phyloP scores from a whole-genome alignment of 1,140 invertebrate species.

The Achroia grisella region DNA sequence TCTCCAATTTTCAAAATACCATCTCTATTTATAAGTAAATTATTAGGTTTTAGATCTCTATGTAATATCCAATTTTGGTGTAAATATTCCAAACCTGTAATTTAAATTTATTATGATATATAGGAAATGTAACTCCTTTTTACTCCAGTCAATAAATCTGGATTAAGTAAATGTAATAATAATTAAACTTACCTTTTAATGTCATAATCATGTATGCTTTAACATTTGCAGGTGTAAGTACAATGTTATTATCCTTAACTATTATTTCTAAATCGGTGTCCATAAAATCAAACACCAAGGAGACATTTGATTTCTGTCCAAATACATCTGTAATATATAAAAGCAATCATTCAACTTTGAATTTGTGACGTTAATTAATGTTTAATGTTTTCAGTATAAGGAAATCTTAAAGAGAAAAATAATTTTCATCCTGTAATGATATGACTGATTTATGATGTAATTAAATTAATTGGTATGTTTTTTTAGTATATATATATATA shows the following conservation, averaged over 20 bases:
- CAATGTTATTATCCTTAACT: constrained; percentile 89
- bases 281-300: constrained; percentile 99
- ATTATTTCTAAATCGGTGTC: constrained; percentile 98
- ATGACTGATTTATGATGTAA: too few species aligned
- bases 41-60: constrained; percentile 99
- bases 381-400: too few species aligned
- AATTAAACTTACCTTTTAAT: constrained; percentile 80
- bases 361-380: too few species aligned
- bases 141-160: too few species aligned
- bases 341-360: neutral
- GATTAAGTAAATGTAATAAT: constrained; percentile 1
- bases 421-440: too few species aligned
- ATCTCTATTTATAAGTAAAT: constrained; percentile 93
- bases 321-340: constrained; percentile 88
- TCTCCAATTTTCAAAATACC: constrained; percentile 98
- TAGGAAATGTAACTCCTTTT: too few species aligned
- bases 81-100: constrained; percentile 88
- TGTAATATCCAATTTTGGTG: constrained; percentile 98
- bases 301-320: constrained; percentile 98
- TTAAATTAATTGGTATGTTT: too few species aligned
- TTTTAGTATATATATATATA: too few species aligned
- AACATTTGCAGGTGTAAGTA: constrained; percentile 93
- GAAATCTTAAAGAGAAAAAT: too few species aligned
- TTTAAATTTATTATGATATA: neutral
- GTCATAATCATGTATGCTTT: constrained; percentile 98